A percentile compares a stretch with the other conserved stretches of the same genome.
Conservation (phyloP, 2,797 vertebrate species). For the Sphenopsis melanotis region DNA sequence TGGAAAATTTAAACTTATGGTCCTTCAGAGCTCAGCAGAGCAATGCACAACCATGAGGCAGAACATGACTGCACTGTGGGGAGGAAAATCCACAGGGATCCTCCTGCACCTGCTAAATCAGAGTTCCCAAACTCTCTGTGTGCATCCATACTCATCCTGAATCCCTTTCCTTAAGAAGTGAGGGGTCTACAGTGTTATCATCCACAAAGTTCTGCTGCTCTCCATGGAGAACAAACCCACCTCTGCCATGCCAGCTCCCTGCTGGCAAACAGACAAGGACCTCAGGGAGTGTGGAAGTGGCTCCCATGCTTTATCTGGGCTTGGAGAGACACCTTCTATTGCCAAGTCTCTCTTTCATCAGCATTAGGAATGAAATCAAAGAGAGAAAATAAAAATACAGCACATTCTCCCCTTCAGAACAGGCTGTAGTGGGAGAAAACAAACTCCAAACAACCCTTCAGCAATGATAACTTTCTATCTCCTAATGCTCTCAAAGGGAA, state of each 20-base stretch:
- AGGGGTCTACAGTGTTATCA: neutral
- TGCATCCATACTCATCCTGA: neutral
- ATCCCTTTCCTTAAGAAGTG: neutral
- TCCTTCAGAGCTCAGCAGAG: neutral
- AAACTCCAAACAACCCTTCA: neutral
- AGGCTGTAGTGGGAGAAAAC: neutral
- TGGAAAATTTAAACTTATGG: neutral
- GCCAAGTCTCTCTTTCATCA: neutral
- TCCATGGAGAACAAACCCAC: neutral
- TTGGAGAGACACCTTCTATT: neutral
- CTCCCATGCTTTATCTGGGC: neutral
- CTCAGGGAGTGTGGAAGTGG: neutral
- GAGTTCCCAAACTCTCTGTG: neutral
- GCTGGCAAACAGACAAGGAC: rapidly evolving
- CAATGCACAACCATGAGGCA: neutral
- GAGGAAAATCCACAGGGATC: neutral
- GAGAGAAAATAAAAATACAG: neutral
- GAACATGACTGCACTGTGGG: neutral
- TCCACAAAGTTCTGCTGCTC: neutral
- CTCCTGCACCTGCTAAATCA: neutral
- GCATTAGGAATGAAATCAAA: neutral
- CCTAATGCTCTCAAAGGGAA: neutral
- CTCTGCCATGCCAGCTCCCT: neutral
- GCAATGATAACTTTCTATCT: neutral
- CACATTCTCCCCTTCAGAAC: neutral